Base-by-base conservation (phyloP, 1,140 invertebrate species). In the Drosophila suzukii region DNA sequence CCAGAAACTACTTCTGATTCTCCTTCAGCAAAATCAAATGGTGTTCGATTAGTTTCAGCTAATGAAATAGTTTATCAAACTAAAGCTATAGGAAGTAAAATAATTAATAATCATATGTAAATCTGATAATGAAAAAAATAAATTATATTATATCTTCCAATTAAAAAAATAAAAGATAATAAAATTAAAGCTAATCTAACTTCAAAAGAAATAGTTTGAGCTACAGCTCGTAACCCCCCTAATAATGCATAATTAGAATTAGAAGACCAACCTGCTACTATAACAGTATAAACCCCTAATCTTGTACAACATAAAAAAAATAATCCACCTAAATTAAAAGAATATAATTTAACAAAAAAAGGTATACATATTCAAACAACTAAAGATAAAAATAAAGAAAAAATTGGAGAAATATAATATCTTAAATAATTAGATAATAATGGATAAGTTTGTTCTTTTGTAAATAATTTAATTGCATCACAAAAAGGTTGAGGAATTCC, bases 11-110 rank as follows among this genome's bases (percentile, higher is more conserved):
- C 94, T 91, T 96, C 95, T 49, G 94, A 95, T 90, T 96, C 95
- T 0, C 95, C 94, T 82, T 96, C 95, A 80, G 94, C 93, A 94
- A 96, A 96, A 95, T 96, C 95, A 95, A 96, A 96, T 68, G 95
- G 95, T 84, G 94, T 94, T 0, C 95, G 95, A 94, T 96, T 96
- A 81, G 94, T 95, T 92, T 96, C 95, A 53, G 94, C 95, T 91
- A 96, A 93, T 75, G 92, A 93, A 74, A 94, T 94, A 78, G 93
- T 90, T 79, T 95, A 93, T 82, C 94, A 94, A 81, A 94, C 92
- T 75, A 94, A 92, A 90, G 78, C 83, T 90, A 95, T 91, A 76
- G 93, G 92, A 76, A 93, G 91, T 73, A 91, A 89, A 90, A 94
- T 84, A 82, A 93, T 89, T 79, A 93, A 74, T 93, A 94, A 94